These are phyloP conservation scores for Tenualosa ilisha DNA, from an alignment of 2,797 vertebrate species.

Conservation along the genomic window DNA sequence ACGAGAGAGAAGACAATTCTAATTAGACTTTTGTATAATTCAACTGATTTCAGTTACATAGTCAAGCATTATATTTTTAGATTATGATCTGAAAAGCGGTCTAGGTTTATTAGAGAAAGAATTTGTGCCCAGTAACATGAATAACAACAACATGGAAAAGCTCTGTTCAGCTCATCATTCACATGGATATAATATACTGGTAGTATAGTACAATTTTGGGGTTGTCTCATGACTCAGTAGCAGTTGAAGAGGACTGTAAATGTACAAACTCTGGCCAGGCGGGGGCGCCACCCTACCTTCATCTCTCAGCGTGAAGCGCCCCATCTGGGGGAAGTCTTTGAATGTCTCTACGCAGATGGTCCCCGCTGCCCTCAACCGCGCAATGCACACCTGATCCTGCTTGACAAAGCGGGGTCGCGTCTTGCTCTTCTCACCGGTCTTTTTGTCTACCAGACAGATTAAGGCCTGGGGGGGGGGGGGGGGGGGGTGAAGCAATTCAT, in stretches of 20 bases:
- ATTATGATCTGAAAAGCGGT: no score
- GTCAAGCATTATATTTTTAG: no score
- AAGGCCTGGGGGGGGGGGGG: constrained; percentile 80
- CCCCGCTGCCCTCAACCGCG: constrained; percentile 90
- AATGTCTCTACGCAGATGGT: constrained; percentile 99
- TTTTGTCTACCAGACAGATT: constrained; percentile 99
- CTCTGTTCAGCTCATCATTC: not conserved
- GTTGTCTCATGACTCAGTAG: not conserved
- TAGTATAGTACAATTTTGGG: no score
- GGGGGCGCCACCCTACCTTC: constrained; percentile 79
- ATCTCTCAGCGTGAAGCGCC: constrained; percentile 94
- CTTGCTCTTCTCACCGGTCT: constrained; percentile 97
- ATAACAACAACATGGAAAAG: not conserved
- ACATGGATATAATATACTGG: not conserved
- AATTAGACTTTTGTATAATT: not conserved
- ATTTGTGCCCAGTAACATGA: not conserved
- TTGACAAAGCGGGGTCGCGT: constrained; percentile 96
- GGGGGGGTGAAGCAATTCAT: not conserved
- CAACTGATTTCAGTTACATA: not conserved
- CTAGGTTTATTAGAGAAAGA: not conserved
- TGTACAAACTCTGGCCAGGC: not conserved
- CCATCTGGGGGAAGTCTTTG: constrained; percentile 99
- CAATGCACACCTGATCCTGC: constrained; percentile 98
- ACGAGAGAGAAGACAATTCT: constrained; percentile 42
- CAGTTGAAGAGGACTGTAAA: not conserved